These are phyloP conservation scores for Melanotaenia pygmaea DNA, from an alignment of 2,797 vertebrate genomes.

Conservation along the genomic window DNA sequence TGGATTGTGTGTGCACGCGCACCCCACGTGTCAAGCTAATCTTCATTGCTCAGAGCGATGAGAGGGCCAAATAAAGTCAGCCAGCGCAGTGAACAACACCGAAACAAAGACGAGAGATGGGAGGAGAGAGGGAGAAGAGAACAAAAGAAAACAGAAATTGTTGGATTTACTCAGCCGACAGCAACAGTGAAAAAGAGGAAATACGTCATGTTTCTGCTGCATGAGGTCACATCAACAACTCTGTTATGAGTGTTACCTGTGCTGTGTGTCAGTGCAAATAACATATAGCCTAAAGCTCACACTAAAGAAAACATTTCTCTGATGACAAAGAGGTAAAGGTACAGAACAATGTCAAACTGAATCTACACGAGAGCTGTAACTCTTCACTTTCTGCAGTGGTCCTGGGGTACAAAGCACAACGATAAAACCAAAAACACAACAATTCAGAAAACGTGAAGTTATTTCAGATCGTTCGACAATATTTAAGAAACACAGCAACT, in stretches of 20 bases:
- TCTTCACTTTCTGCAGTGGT: neutral
- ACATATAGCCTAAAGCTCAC: neutral
- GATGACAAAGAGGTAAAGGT: neutral
- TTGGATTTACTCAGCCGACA: constrained; percentile 27
- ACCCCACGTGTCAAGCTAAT: constrained; percentile 68
- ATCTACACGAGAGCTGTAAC: neutral
- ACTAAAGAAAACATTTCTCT: neutral
- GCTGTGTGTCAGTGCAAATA: constrained; percentile 3
- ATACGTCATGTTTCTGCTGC: constrained; percentile 33
- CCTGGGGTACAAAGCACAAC: neutral
- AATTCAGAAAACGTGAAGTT: no score
- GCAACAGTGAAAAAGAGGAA: constrained; percentile 22
- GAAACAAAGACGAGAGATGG: constrained; percentile 69
- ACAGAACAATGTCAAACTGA: neutral
- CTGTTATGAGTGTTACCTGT: neutral
- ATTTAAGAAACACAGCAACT: no score
- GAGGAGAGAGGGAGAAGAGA: constrained; percentile 37
- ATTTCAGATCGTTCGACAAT: no score
- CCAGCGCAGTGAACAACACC: constrained; percentile 50
- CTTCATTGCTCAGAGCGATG: constrained; percentile 74
- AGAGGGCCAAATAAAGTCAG: constrained; percentile 66
- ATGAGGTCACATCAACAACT: constrained; percentile 32
- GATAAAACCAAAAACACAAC: neutral
- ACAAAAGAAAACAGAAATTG: constrained; percentile 46
- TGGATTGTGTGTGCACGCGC: constrained; percentile 50